Base-by-base conservation (phyloP, 2,888 invertebrate genomes). In the Dasypolia templi region DNA sequence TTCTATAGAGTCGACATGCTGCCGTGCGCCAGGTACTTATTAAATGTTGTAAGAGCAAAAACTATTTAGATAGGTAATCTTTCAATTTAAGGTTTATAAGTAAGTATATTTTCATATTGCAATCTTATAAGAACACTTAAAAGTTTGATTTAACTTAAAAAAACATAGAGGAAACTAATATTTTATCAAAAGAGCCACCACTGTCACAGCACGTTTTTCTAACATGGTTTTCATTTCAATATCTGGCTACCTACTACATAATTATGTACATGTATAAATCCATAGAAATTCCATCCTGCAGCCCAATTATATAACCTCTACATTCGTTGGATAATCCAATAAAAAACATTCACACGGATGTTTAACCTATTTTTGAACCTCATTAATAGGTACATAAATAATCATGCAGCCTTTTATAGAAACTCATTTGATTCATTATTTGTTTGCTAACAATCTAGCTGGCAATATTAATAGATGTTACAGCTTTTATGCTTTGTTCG, bases 381-480 rank as follows among this genome's bases (percentile, higher is more conserved):
- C 39, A 74, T 79, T 73, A 71, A 14, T 11, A n/a, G n/a, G n/a
- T n/a, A 32, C 49, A 72, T 61, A 29, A 67, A 53, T 42, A 58
- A 62, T 70, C 72, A 76, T 61, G 35, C 53, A 73, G 49, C 32
- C 65, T 72, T 75, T 68, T 80, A 73, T 67, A 72, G 42, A 39
- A 39, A 70, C 64, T 49, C 65, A 73, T 77, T 72, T 58, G 63
- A 32, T 62, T 63, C 73, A 76, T 65, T 67, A 77, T 72, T 77
- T 82, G 77, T 82, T 73, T 82, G 75, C 75, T 62, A 84, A 84
- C 79, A 79, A 85, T 83, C 61, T 56, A 62, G 58, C 73, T 26
- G 55, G 56, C 62, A 58, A 56, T 49, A 63, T 44, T 75, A 59
- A 67, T 58, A 79, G 62, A 71, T 74, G 68, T 74, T 69, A 32